These are phyloP conservation scores for Thymelicus acteon DNA, from an alignment of 2,888 invertebrate species.

Conservation along the genomic window DNA sequence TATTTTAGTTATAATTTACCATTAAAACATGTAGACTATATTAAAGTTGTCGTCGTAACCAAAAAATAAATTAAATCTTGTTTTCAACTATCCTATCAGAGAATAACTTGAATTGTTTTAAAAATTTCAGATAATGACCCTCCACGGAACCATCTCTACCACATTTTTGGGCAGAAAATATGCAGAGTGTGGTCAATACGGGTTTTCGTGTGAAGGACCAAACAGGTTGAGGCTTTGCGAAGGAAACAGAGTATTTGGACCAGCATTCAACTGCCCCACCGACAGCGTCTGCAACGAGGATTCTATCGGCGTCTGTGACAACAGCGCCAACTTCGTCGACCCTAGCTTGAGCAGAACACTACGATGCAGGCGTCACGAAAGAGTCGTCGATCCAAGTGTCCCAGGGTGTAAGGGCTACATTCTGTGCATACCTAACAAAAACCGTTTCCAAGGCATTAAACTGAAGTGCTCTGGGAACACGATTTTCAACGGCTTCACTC, in stretches of 20 bases:
- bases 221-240: slow-evolving; percentile 70
- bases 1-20: too few species aligned
- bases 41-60: too few species aligned
- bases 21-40: too few species aligned
- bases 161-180: slow-evolving; percentile 52
- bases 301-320: slow-evolving; percentile 73
- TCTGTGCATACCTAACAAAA: slow-evolving; percentile 73
- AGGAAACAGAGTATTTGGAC: slow-evolving; percentile 63
- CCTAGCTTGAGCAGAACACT: slow-evolving; percentile 61
- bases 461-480: slow-evolving; percentile 76
- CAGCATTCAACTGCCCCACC: slow-evolving; percentile 69
- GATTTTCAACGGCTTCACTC: slow-evolving; percentile 70
- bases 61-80: too few species aligned
- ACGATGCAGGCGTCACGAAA: slow-evolving; percentile 68
- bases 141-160: slow-evolving; percentile 17
- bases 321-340: slow-evolving; percentile 66
- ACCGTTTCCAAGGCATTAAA: slow-evolving; percentile 75
- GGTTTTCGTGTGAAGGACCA: slow-evolving; percentile 69
- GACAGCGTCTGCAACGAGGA: slow-evolving; percentile 76
- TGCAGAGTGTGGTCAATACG: slow-evolving; percentile 70
- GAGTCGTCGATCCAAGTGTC: slow-evolving; percentile 72
- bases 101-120: too few species aligned
- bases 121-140: slow-evolving; percentile 4
- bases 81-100: too few species aligned
- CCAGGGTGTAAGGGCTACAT: slow-evolving; percentile 79